A percentile compares a stretch with the other conserved stretches of the same genome.
Evolutionary conservation across 1,140 invertebrate genomes (phyloP).

Genomic region (Brachionus sp.): DNA sequence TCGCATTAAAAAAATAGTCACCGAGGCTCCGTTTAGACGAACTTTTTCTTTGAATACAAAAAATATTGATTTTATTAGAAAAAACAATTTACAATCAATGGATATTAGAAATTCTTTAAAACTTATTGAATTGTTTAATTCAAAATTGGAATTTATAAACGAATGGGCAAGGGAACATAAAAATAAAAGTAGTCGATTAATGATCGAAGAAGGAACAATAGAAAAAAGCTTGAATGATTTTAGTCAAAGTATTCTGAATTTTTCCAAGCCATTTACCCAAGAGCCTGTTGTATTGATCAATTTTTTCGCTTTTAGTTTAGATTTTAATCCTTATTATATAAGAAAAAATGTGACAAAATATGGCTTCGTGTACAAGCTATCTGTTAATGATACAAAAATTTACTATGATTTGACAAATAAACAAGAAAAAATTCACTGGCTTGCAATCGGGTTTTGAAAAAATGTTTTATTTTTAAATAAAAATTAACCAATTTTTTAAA

Average conservation of each 20-base stretch:
- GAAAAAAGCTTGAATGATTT: not conserved
- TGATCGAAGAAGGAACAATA: not conserved
- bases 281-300: not conserved
- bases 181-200: not conserved
- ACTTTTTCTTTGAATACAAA: not conserved
- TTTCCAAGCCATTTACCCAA: not conserved
- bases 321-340: too few relatives aligned
- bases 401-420: too few relatives aligned
- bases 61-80: not conserved
- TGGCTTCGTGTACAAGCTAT: too few relatives aligned
- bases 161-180: not conserved
- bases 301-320: not conserved
- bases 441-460: too few relatives aligned
- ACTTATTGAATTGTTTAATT: not conserved
- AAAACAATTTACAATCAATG: not conserved
- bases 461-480: too few relatives aligned
- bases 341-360: too few relatives aligned
- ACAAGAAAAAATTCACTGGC: too few relatives aligned
- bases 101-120: not conserved
- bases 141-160: not conserved
- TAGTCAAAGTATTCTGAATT: not conserved
- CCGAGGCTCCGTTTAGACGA: not conserved
- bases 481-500: too few relatives aligned
- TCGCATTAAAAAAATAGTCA: not conserved
- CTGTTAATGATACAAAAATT: too few relatives aligned